phyloP scores from a whole-genome alignment of 2,888 invertebrate genomes.

The Halictus ligatus region DNA sequence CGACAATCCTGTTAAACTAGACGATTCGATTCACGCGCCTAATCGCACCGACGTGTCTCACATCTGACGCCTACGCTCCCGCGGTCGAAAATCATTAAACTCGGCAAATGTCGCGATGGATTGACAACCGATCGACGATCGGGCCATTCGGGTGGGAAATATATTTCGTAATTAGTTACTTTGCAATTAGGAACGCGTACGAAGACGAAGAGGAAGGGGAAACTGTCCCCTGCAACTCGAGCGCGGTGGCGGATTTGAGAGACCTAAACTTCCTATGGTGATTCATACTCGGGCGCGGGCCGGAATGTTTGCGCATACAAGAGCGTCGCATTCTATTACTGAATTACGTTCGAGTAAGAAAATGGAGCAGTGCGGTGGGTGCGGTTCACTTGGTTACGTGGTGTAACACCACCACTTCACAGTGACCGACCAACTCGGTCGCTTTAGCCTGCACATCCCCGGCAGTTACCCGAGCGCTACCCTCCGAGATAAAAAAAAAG shows the following conservation, averaged over 20 bases:
- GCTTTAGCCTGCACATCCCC: conserved; percentile 63
- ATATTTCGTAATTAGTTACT: too few relatives aligned
- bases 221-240: neutral
- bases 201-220: neutral
- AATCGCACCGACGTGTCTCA: neutral
- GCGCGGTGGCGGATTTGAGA: neutral
- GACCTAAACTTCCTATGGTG: neutral
- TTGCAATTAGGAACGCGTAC: too few relatives aligned
- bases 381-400: conserved; percentile 69
- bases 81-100: conserved; percentile 15
- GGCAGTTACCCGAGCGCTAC: conserved; percentile 44
- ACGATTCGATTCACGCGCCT: neutral
- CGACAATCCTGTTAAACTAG: conserved; percentile 30
- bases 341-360: conserved; percentile 69
- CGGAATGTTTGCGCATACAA: conserved; percentile 4
- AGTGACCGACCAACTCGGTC: conserved; percentile 72
- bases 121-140: neutral
- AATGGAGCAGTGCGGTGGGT: conserved; percentile 68
- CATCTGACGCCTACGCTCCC: neutral
- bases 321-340: conserved; percentile 38
- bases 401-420: conserved; percentile 69
- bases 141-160: too few relatives aligned
- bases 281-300: neutral
- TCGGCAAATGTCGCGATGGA: neutral
- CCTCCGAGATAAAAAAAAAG: conserved; percentile 52